A percentile compares a stretch with the other conserved stretches of the same genome.
These are phyloP conservation scores for Belonocnema kinseyi DNA, from an alignment of 1,140 invertebrate species.

Conservation along the genomic window DNA sequence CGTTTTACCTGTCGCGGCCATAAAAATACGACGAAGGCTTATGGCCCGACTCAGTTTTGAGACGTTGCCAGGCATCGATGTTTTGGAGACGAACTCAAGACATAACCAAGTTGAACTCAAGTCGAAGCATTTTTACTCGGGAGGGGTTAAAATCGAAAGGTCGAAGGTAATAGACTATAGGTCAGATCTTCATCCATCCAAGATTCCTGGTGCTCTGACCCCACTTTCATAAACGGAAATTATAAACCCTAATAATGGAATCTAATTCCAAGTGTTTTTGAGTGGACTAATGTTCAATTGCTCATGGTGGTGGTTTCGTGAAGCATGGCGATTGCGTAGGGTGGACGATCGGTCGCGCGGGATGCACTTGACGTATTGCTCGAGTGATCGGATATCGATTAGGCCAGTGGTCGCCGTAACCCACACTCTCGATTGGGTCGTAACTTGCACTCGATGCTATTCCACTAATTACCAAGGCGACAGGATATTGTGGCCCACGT, in stretches of 20 bases:
- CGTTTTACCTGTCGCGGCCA: too few relatives aligned
- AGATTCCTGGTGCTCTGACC: conserved; percentile 6
- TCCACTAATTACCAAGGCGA: conserved; percentile 68
- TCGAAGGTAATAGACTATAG: too few relatives aligned
- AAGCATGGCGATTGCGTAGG: conserved; percentile 35
- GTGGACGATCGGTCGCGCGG: conserved; percentile 53
- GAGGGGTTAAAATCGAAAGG: too few relatives aligned
- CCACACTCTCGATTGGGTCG: conserved; percentile 59
- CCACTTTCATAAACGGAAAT: conserved; percentile 3
- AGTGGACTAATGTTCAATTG: background rate
- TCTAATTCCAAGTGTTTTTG: conserved; percentile 25
- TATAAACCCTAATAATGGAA: conserved; percentile 2
- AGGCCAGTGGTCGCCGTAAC: conserved; percentile 41
- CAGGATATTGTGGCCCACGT: conserved; percentile 58
- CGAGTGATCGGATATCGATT: conserved; percentile 67
- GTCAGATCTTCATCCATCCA: background rate
- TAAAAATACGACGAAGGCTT: too few relatives aligned
- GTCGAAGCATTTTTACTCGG: too few relatives aligned
- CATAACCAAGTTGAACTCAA: too few relatives aligned
- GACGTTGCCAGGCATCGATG: too few relatives aligned
- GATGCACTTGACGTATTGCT: conserved; percentile 71
- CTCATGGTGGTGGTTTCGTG: conserved; percentile 11
- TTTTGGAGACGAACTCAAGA: too few relatives aligned
- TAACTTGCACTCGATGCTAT: conserved; percentile 62
- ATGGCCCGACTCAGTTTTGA: too few relatives aligned